Base-by-base conservation (phyloP, 2,113 vertebrate genomes). In the Petrocephalus microphthalmus region DNA sequence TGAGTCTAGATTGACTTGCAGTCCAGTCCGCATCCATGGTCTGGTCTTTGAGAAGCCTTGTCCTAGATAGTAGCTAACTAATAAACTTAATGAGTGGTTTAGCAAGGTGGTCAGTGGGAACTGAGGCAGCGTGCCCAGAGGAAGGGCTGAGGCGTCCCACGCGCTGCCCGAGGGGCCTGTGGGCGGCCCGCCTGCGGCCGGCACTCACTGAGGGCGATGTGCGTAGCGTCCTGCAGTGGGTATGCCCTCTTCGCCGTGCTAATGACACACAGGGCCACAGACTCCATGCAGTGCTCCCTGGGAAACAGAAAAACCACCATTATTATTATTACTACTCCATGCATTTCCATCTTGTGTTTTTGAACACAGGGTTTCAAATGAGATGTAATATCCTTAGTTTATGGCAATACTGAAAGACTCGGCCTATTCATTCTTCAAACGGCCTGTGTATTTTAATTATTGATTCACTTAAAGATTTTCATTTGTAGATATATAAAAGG, bases 181-280 rank as follows among this genome's bases (percentile, higher is more conserved):
- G 83, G 29, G 22, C 13, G 7, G 17, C 2, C 74, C 37, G 8
- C 15, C 49, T 29, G 2, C n/a, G 1, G 60, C 3, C 25, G 52
- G 0, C 53, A 95, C 97, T 97, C 95, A 99, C 98, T 96, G 90
- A 99, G 94, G 3, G 98, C 97, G 85, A 99, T 99, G 94, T 99
- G 98, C 42, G 98, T 97, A 5, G 98, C 97, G 22, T 99, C 98
- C 89, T 97, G 97, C 91, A 97, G 93, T 1, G 98, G 98, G 92
- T 99, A 99, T 25, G 97, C 97, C 94, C 98, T 95, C 92, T 98
- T 99, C 90, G 95, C 91, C 10, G 97, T 98, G 92, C 94, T 98
- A 91, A 99, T 94, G 89, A 98, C 97, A 92, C 98, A 98, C 89
- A 99, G 93, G 81, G 97, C 98, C 22, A 99, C 91, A 0, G 98